Evolutionary conservation across 2,797 vertebrate species (phyloP), one percentile per base, ranked within the genome.

Genomic region (Cuniculus paca): DNA sequence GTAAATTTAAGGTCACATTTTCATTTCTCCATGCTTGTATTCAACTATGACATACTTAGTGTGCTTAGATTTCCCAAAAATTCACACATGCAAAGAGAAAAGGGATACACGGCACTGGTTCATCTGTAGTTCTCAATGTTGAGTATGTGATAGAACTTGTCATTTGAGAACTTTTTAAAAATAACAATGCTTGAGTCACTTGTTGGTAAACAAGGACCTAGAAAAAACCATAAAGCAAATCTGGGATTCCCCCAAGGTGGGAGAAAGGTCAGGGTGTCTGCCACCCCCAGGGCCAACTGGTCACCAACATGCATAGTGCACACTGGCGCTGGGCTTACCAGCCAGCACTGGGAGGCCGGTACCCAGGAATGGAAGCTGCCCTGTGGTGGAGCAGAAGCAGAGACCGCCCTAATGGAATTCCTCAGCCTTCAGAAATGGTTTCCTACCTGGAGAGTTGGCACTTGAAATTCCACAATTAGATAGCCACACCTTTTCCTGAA

Each of bases 61-160:
- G 7, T 39, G 24, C 79, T 50, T 88, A 36, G 70, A 83, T 91
- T 88, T 91, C 26, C 45, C 52, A 70, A 14, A 93, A 52, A 60
- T 74, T 91, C 58, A 81, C 34, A 52, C 36, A 24, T 50, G n/a
- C 34, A n/a, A 81, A 52, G 61, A 92, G 65, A 85, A 36, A 78
- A 68, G 26, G 39, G 63, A 54, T 11, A 20, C 16, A 14, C 42
- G 50, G 34, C 17, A 34, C 28, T 50, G 63, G 95, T 90, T n/a
- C 52, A 77, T 45, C 13, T 5, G 45, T 81, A 74, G 20, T 42
- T 54, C 60, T 72, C 54, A n/a, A 36, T 60, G 24, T 70, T 61
- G 70, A 24, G 26, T 16, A 26, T 13, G 3, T 0, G 7, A 31
- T 16, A 24, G 80, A 86, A 78, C 74, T 61, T 81, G 78, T 52